Evolutionary conservation across 2,113 vertebrate genomes (phyloP).

Genomic region (Archilochus colubris): DNA sequence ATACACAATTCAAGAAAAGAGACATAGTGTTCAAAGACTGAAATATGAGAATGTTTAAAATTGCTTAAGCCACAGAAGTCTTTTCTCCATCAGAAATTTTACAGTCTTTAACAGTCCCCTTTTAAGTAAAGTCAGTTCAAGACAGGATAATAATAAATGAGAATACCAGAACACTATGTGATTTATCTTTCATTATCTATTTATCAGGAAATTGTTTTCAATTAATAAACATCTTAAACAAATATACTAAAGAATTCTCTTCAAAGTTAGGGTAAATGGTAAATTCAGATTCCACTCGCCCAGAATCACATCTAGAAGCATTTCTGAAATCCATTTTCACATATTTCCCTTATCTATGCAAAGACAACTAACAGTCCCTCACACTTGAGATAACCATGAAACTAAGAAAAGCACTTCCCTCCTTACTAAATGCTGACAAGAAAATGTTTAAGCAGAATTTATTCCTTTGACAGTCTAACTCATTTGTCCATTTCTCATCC

Average conservation of each 20-base stretch:
- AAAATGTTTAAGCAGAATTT: slow-evolving; percentile 31
- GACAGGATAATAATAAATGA: neutral
- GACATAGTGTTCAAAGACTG: neutral
- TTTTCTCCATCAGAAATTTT: neutral
- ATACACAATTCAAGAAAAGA: neutral
- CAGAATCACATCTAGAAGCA: slow-evolving; percentile 39
- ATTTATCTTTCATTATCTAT: slow-evolving; percentile 34
- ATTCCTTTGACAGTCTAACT: neutral
- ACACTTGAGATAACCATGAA: slow-evolving; percentile 51
- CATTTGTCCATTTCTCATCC: slow-evolving; percentile 21
- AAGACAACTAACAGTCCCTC: slow-evolving; percentile 38
- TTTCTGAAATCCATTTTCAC: slow-evolving; percentile 54
- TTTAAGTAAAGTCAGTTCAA: slow-evolving; percentile 18
- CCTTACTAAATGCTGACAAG: slow-evolving; percentile 45
- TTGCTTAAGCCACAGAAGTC: neutral
- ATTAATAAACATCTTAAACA: slow-evolving; percentile 52
- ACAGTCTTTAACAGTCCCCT: neutral
- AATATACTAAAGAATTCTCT: slow-evolving; percentile 13
- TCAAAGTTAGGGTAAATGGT: slow-evolving; percentile 6
- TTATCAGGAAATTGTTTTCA: slow-evolving; percentile 46
- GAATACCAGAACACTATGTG: neutral
- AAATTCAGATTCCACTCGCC: slow-evolving; percentile 36
- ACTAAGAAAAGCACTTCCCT: slow-evolving; percentile 37
- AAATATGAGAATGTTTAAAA: neutral
- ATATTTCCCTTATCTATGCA: slow-evolving; percentile 67